A percentile compares a stretch with the other conserved stretches of the same genome.
These are phyloP conservation scores for Tetrapedia diversipes DNA, from an alignment of 2,888 invertebrate genomes.

Conservation along the genomic window DNA sequence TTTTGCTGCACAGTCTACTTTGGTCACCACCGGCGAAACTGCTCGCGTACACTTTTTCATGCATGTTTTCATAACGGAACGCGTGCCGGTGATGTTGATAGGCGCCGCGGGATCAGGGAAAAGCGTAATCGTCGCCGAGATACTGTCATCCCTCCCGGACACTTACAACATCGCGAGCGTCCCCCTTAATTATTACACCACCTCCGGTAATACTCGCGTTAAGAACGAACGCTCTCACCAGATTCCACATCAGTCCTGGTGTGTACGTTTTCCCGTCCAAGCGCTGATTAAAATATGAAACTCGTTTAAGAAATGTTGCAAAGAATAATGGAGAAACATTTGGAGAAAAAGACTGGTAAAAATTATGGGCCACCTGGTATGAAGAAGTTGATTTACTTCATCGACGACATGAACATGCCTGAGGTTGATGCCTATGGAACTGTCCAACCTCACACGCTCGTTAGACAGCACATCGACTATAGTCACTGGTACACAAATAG, in stretches of 20 bases:
- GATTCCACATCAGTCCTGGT: no score
- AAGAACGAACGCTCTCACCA: no score
- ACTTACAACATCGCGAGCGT: constrained; percentile 93
- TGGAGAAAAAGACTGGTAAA: constrained; percentile 97
- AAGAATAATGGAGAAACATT: constrained; percentile 92
- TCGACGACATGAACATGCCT: constrained; percentile 99
- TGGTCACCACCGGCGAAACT: constrained; percentile 96
- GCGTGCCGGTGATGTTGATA: constrained; percentile 95
- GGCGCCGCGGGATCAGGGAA: constrained; percentile 96
- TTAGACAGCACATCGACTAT: constrained; percentile 96
- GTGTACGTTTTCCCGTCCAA: no score
- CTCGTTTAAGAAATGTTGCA: constrained; percentile 90
- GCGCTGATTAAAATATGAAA: no score
- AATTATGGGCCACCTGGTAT: constrained; percentile 97
- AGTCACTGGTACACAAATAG: constrained; percentile 89
- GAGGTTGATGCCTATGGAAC: constrained; percentile 97
- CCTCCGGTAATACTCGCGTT: constrained; percentile 89
- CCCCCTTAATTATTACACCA: constrained; percentile 97
- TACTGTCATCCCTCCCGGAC: constrained; percentile 89
- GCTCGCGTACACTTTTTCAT: constrained; percentile 94
- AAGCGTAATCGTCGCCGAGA: constrained; percentile 94
- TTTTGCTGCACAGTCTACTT: constrained; percentile 87
- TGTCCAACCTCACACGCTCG: constrained; percentile 96
- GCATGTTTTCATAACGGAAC: constrained; percentile 90
- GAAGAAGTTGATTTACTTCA: constrained; percentile 95